These are phyloP conservation scores for Trichonephila inaurata DNA, from an alignment of 1,140 invertebrate species.

Conservation along the genomic window DNA sequence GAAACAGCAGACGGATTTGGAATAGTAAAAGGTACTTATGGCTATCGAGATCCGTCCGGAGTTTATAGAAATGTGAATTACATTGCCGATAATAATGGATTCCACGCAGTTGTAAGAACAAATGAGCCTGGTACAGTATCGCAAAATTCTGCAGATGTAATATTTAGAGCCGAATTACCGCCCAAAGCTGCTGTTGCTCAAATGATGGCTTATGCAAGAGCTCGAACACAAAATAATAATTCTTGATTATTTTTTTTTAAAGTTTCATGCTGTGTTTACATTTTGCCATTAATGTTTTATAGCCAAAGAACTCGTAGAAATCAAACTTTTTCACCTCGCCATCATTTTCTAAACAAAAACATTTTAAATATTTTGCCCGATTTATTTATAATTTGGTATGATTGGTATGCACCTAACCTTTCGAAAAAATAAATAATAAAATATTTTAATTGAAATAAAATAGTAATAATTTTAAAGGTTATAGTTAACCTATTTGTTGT, in stretches of 20 bases:
- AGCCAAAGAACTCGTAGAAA: background rate
- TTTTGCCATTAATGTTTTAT: background rate
- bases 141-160: constrained; percentile 65
- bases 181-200: constrained; percentile 36
- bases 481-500: too few species aligned
- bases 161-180: constrained; percentile 60
- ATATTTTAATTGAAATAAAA: too few species aligned
- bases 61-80: constrained; percentile 77
- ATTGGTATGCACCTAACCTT: too few species aligned
- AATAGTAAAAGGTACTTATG: constrained; percentile 73
- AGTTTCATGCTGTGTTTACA: background rate
- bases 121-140: constrained; percentile 75
- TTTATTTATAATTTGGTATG: too few species aligned
- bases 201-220: constrained; percentile 54
- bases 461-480: too few species aligned
- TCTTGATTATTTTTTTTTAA: background rate
- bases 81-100: constrained; percentile 75
- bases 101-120: constrained; percentile 74
- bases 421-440: too few species aligned
- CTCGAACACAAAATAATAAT: background rate
- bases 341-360: too few species aligned
- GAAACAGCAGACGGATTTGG: constrained; percentile 70
- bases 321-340: too few species aligned
- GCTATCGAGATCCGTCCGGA: constrained; percentile 75
- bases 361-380: too few species aligned